Evolutionary conservation across 2,797 vertebrate species (phyloP).

Genomic region (Allobates femoralis): DNA sequence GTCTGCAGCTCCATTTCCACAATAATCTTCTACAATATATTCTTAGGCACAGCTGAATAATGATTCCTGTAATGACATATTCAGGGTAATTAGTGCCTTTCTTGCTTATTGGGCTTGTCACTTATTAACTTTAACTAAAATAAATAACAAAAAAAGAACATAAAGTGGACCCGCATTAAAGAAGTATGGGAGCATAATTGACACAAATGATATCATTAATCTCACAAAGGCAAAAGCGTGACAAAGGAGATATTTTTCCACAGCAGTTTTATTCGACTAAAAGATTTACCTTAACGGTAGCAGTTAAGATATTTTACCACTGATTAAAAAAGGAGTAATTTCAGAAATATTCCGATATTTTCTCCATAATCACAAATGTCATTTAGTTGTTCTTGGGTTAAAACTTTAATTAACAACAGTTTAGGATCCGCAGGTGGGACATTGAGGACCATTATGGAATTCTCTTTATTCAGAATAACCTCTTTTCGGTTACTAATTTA

Average conservation of each 20-base stretch:
- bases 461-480: not conserved
- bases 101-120: conserved; percentile 29
- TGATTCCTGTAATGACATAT: conserved; percentile 39
- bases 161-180: conserved; percentile 17
- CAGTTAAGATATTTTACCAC: not conserved
- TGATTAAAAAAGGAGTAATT: not conserved
- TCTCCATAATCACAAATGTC: not conserved
- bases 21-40: conserved; percentile 4
- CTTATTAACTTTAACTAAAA: conserved; percentile 41
- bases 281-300: not conserved
- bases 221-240: not conserved
- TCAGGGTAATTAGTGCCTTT: conserved; percentile 27
- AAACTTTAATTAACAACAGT: not conserved
- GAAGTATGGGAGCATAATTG: conserved; percentile 23
- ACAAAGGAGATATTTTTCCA: conserved; percentile 19
- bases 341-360: not conserved
- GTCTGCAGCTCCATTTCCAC: conserved; percentile 5
- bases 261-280: not conserved
- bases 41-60: conserved; percentile 27
- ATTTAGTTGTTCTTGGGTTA: not conserved
- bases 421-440: not conserved
- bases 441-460: not conserved
- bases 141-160: conserved; percentile 46
- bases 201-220: conserved; percentile 33
- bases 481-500: not conserved